A percentile compares a stretch with the other conserved stretches of the same genome.
Evolutionary conservation across 2,888 invertebrate genomes (phyloP).

Genomic region (Pterostichus niger): DNA sequence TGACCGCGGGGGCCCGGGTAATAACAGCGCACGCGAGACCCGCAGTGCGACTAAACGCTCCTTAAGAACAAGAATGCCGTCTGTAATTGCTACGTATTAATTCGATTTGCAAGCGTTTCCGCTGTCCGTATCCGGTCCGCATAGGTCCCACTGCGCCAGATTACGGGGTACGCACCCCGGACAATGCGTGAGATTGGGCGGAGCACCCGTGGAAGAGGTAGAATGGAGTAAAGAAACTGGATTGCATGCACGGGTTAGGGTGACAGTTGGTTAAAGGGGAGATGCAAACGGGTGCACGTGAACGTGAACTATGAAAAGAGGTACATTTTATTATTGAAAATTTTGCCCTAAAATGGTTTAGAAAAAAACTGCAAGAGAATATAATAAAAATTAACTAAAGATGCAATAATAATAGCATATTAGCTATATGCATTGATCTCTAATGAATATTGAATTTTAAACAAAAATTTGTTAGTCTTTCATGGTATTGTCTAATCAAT

Average conservation of each 20-base stretch:
- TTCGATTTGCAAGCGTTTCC: constrained; percentile 77
- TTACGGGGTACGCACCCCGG: constrained; percentile 72
- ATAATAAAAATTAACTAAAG: too few species aligned
- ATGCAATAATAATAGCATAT: too few species aligned
- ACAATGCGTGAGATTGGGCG: constrained; percentile 12
- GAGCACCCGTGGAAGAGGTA: constrained; percentile 12
- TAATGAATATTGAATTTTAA: too few species aligned
- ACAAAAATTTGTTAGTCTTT: too few species aligned
- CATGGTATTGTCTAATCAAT: too few species aligned
- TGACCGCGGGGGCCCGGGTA: constrained; percentile 16
- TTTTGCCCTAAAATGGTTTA: not conserved
- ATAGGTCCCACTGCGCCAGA: constrained; percentile 73
- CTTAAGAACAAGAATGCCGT: constrained; percentile 76
- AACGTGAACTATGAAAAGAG: not conserved
- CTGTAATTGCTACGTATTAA: constrained; percentile 78
- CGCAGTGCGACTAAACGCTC: constrained; percentile 75
- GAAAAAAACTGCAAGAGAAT: too few species aligned
- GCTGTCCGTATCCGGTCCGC: constrained; percentile 68
- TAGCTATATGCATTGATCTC: too few species aligned
- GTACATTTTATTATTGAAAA: not conserved
- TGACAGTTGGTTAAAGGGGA: constrained; percentile 3
- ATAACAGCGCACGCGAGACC: constrained; percentile 69
- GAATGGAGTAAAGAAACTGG: constrained; percentile 32
- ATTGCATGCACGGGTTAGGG: constrained; percentile 40
- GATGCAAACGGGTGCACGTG: not conserved